Conservation (phyloP, 2,113 vertebrate species). For the Psophia crepitans region DNA sequence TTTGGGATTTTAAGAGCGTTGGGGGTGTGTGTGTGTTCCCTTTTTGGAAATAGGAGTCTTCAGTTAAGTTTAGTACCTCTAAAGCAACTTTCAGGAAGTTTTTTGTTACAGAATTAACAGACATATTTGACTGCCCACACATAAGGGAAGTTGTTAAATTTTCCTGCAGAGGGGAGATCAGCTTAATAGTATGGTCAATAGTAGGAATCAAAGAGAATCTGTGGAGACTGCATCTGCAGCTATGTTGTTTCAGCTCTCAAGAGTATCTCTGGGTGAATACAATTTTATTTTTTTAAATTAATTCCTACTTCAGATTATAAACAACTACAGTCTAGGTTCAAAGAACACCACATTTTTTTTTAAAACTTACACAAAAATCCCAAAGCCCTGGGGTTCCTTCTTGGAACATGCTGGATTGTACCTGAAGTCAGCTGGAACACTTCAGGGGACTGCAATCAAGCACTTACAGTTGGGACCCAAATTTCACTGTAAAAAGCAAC, state of each 20-base stretch:
- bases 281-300: background rate
- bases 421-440: background rate
- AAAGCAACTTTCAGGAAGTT: background rate
- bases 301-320: background rate
- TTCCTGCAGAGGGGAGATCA: background rate
- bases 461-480: background rate
- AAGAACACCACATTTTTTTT: background rate
- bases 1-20: background rate
- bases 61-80: background rate
- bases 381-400: background rate
- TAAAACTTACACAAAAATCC: background rate
- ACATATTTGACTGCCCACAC: background rate
- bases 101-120: background rate
- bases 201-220: background rate
- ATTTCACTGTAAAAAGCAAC: background rate
- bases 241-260: rapidly evolving
- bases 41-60: background rate
- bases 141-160: background rate
- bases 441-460: background rate
- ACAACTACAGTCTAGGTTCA: background rate
- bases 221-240: background rate
- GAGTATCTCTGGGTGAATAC: background rate
- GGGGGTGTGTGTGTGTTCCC: background rate
- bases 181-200: background rate
- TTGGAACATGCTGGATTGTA: background rate